Conservation (phyloP, 2,113 vertebrate genomes). For the Aegotheles bennettii region DNA sequence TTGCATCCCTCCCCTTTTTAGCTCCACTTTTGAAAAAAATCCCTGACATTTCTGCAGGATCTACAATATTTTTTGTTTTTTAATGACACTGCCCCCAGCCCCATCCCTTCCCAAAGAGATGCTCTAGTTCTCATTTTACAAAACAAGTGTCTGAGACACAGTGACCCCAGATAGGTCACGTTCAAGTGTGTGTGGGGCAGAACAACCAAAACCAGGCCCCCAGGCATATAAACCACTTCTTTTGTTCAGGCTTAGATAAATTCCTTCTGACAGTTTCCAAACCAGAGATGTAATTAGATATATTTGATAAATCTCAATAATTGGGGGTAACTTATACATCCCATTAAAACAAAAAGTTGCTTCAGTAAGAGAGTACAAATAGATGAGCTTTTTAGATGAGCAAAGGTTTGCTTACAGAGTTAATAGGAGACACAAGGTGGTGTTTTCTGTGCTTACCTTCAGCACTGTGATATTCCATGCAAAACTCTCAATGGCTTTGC, state of each 20-base stretch:
- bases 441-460: conserved; percentile 67
- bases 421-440: not conserved
- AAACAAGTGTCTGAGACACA: not conserved
- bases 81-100: not conserved
- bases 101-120: not conserved
- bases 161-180: not conserved
- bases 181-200: not conserved
- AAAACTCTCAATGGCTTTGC: conserved; percentile 81
- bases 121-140: not conserved
- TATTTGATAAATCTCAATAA: not conserved
- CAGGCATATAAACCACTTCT: not conserved
- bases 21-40: not conserved
- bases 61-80: not conserved
- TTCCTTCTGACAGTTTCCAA: not conserved
- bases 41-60: not conserved
- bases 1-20: not conserved
- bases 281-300: not conserved
- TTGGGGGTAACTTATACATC: not conserved
- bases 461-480: conserved; percentile 84
- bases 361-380: not conserved
- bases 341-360: not conserved
- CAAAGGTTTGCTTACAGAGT: not conserved
- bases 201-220: not conserved
- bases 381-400: not conserved
- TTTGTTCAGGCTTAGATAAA: not conserved